Evolutionary conservation across 2,113 vertebrate genomes (phyloP).

Genomic region (Callopanchax toddi): DNA sequence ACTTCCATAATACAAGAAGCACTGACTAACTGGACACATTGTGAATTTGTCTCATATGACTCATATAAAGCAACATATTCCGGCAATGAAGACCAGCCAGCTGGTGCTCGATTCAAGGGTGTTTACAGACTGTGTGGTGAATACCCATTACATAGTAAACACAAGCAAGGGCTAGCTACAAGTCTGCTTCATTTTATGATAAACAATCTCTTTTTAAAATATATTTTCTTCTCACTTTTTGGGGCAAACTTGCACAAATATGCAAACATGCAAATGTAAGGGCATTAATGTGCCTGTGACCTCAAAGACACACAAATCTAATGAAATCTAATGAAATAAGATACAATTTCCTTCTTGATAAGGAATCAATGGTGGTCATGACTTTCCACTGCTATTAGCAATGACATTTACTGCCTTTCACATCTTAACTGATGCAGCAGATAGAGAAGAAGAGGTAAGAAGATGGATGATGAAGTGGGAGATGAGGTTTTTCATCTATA

Average conservation of each 20-base stretch:
- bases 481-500: too few species aligned
- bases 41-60: neutral
- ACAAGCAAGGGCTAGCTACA: neutral
- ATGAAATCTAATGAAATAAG: slow-evolving; percentile 30
- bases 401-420: slow-evolving; percentile 57
- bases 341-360: slow-evolving; percentile 31
- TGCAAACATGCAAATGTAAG: neutral
- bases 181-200: neutral
- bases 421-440: slow-evolving; percentile 33
- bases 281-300: too few species aligned
- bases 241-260: neutral
- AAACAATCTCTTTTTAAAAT: neutral
- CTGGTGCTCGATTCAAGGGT: slow-evolving; percentile 6
- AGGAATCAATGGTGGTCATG: slow-evolving; percentile 64
- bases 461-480: neutral
- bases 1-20: neutral
- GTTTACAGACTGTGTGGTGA: neutral
- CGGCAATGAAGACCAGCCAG: neutral
- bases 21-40: neutral
- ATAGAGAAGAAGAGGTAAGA: neutral
- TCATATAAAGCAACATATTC: neutral
- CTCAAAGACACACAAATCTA: neutral
- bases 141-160: slow-evolving; percentile 6
- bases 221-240: neutral
- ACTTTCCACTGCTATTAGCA: slow-evolving; percentile 64